Conservation (phyloP, 92 coral and sea anemone species). For the Pocillopora meandrina region DNA sequence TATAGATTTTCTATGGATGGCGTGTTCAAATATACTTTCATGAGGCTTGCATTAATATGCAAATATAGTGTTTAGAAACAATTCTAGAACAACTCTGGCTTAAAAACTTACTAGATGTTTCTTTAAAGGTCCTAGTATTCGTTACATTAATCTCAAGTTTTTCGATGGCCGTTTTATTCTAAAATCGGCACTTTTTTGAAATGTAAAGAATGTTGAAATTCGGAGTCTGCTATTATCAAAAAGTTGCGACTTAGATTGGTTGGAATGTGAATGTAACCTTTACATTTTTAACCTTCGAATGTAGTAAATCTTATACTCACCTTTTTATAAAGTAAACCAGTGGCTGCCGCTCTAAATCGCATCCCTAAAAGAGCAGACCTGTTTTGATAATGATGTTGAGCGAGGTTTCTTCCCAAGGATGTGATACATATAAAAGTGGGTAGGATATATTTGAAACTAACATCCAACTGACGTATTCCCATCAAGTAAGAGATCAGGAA, state of each 20-base stretch:
- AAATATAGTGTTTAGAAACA: neutral
- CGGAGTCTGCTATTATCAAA: too few species aligned
- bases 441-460: conserved; percentile 74
- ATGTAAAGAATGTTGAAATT: too few species aligned
- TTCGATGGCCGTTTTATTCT: neutral
- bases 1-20: too few species aligned
- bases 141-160: neutral
- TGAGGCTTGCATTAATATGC: neutral
- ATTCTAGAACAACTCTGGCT: neutral
- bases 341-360: conserved; percentile 88
- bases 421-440: conserved; percentile 88
- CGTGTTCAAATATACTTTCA: neutral
- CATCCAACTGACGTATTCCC: conserved; percentile 75
- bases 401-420: conserved; percentile 78
- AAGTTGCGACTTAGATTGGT: too few species aligned
- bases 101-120: neutral
- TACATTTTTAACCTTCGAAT: neutral
- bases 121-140: neutral
- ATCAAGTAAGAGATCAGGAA: conserved; percentile 84
- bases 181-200: too few species aligned
- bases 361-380: conserved; percentile 83
- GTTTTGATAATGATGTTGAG: conserved; percentile 90
- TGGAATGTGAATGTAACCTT: too few species aligned
- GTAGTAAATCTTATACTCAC: conserved; percentile 30
- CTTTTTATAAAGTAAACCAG: conserved; percentile 82